A percentile compares a stretch with the other conserved stretches of the same genome.
Evolutionary conservation across 30 jellyfish, hydroid and myxozoan species (phyloP).

Genomic region (Cassiopea andromeda): DNA sequence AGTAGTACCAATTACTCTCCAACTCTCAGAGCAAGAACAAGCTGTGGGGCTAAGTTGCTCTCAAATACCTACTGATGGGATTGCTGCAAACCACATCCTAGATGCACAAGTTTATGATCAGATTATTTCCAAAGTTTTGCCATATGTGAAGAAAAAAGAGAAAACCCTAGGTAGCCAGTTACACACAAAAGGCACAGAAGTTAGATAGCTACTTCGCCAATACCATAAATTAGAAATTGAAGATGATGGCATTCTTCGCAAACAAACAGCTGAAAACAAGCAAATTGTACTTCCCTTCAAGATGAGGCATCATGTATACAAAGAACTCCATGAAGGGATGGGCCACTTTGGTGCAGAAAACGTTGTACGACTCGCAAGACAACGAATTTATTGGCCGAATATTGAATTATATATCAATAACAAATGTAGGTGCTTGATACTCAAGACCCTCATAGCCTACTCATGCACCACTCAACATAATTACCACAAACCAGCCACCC

Average conservation of each 20-base stretch:
- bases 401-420: conserved; percentile 4
- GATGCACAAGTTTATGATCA: neutral
- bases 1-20: neutral
- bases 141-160: neutral
- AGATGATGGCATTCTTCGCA: conserved; percentile 11
- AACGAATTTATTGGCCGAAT: conserved; percentile 47
- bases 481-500: conserved; percentile 9
- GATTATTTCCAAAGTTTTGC: neutral
- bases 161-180: neutral
- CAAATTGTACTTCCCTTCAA: conserved; percentile 34
- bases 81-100: neutral
- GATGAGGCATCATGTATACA: neutral
- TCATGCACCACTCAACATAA: conserved; percentile 31
- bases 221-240: conserved; percentile 1
- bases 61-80: neutral
- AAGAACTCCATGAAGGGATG: conserved; percentile 30
- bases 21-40: neutral
- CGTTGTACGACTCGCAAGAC: conserved; percentile 17
- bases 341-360: conserved; percentile 27
- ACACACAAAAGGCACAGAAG: neutral
- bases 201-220: neutral
- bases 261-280: conserved; percentile 22
- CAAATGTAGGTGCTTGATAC: conserved; percentile 15
- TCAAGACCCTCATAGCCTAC: neutral
- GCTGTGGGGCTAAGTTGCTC: neutral